phyloP scores from a whole-genome alignment of 2,797 vertebrate species.

The Perdix hodgsoniae region DNA sequence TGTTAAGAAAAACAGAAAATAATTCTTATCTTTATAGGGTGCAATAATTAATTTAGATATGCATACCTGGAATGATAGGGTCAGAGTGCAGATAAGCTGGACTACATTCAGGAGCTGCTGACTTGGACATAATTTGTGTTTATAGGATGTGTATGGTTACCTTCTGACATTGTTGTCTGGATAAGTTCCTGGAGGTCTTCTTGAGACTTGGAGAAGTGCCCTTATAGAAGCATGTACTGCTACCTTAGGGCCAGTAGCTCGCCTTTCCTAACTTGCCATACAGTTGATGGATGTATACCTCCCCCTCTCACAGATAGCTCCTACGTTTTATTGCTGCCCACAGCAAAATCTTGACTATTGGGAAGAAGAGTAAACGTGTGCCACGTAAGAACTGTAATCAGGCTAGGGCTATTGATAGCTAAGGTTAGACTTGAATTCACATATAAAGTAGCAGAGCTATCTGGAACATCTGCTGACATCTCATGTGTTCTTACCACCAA shows the following conservation, averaged over 20 bases:
- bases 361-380: background rate
- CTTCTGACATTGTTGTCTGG: background rate
- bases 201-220: background rate
- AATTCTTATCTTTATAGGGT: constrained; percentile 45
- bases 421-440: background rate
- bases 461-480: background rate
- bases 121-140: constrained; percentile 19
- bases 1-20: constrained; percentile 58
- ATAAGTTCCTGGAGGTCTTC: background rate
- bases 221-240: background rate
- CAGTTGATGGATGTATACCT: background rate
- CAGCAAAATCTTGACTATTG: background rate
- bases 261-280: background rate
- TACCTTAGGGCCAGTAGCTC: background rate
- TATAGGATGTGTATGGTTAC: background rate
- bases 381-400: accelerated
- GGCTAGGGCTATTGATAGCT: background rate
- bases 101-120: background rate
- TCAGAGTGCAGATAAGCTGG: constrained; percentile 5
- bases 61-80: background rate
- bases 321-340: background rate
- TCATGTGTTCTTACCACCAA: background rate
- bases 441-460: background rate
- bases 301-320: background rate
- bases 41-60: constrained; percentile 32